Evolutionary conservation across 2,797 vertebrate species (phyloP).

Genomic region (Cossypha caffra): DNA sequence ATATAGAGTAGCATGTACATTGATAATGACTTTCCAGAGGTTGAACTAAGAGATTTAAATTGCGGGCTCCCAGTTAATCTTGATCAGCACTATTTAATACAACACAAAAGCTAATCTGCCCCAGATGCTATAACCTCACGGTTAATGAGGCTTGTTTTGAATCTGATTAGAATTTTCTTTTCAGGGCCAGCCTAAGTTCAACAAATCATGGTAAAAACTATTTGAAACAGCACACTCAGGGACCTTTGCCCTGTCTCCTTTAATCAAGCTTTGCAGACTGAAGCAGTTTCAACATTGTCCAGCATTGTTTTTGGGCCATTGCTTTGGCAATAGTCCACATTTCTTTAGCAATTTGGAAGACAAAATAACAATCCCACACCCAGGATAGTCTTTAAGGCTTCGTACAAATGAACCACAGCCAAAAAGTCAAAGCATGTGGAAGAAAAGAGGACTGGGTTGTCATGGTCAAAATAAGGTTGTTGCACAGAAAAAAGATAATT

Average conservation of each 20-base stretch:
- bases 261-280: background rate
- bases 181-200: background rate
- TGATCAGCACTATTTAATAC: conserved; percentile 42
- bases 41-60: conserved; percentile 23
- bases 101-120: background rate
- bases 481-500: background rate
- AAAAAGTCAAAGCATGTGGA: background rate
- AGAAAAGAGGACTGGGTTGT: background rate
- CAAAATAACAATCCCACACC: background rate
- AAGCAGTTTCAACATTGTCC: background rate
- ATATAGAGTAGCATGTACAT: background rate
- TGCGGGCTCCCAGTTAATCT: background rate
- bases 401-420: background rate
- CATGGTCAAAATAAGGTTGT: background rate
- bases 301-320: background rate
- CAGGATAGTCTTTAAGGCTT: background rate
- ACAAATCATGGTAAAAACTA: conserved; percentile 27
- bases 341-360: background rate
- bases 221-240: background rate
- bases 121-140: background rate
- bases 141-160: conserved; percentile 44
- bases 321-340: background rate
- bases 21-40: background rate
- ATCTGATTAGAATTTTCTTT: conserved; percentile 43
- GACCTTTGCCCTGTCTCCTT: background rate